Conservation (phyloP, 2,888 invertebrate genomes). For the Drosophila parthenogenetica region DNA sequence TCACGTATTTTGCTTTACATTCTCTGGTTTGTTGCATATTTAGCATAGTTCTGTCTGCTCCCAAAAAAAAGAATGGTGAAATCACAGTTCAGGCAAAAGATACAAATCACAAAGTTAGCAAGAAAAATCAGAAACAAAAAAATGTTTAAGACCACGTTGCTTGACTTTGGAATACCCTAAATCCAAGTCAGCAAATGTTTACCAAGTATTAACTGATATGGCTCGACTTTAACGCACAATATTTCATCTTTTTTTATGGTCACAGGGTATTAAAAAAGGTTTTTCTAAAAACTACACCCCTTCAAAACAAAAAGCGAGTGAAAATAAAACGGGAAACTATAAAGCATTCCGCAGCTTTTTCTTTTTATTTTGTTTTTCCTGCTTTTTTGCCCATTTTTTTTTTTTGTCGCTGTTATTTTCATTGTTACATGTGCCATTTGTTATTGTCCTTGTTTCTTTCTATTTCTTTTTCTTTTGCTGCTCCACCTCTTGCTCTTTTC, state of each 20-base stretch:
- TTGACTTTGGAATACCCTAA: conserved; percentile 8
- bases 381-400: no score
- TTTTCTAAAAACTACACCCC: conserved; percentile 53
- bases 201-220: conserved; percentile 2
- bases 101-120: conserved; percentile 41
- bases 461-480: conserved; percentile 8
- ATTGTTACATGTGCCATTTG: conserved; percentile 64
- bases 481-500: conserved; percentile 31
- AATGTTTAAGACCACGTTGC: neutral
- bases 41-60: conserved; percentile 40
- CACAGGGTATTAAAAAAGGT: conserved; percentile 17
- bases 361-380: conserved; percentile 23
- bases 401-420: conserved; percentile 30
- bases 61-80: conserved; percentile 25
- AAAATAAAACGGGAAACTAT: conserved; percentile 65
- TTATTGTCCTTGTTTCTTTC: conserved; percentile 48
- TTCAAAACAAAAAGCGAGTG: conserved; percentile 27
- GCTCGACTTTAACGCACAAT: neutral
- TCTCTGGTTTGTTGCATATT: conserved; percentile 39
- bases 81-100: conserved; percentile 27
- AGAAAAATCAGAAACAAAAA: conserved; percentile 7
- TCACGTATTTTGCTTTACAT: conserved; percentile 6
- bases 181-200: neutral
- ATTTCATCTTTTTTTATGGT: neutral
- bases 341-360: conserved; percentile 69